Percentiles rank a stretch among this genome's conserved stretches.
phyloP scores from a whole-genome alignment of 37 sponge, comb jelly and placozoan species.

The Spongilla lacustris region DNA sequence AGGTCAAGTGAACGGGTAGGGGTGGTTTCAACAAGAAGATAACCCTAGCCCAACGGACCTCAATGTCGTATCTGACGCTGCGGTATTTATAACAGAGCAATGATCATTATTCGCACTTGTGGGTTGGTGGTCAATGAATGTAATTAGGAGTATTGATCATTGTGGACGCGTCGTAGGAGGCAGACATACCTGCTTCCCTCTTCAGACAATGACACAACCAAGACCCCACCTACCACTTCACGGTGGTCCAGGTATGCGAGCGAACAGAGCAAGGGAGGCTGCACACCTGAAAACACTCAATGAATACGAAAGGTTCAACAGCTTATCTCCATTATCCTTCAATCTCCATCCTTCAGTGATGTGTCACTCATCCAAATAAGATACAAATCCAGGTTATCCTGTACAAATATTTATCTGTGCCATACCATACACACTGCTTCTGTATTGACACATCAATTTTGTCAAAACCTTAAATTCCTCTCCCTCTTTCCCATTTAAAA shows the following conservation, averaged over 20 bases:
- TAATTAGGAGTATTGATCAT: no score
- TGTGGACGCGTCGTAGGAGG: no score
- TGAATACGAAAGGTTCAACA: background rate
- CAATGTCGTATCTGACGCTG: no score
- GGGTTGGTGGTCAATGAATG: no score
- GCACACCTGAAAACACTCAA: background rate
- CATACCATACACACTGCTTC: background rate
- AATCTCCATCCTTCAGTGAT: no score
- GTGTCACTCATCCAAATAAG: no score
- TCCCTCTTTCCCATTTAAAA: background rate
- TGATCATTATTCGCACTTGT: no score
- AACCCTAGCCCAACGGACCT: no score
- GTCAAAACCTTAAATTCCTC: background rate
- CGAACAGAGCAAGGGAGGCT: background rate
- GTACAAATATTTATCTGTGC: background rate
- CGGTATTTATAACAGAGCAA: no score
- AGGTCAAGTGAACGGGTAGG: no score
- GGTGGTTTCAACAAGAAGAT: no score
- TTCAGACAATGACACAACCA: background rate
- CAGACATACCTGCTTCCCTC: background rate
- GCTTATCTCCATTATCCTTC: background rate
- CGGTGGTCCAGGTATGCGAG: conserved; percentile 46
- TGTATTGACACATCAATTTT: background rate
- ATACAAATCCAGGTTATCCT: background rate
- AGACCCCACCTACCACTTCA: background rate